Percentiles rank a stretch among this genome's conserved stretches.
Evolutionary conservation across 2,797 vertebrate species (phyloP).

Genomic region (Ambastaia sidthimunki): DNA sequence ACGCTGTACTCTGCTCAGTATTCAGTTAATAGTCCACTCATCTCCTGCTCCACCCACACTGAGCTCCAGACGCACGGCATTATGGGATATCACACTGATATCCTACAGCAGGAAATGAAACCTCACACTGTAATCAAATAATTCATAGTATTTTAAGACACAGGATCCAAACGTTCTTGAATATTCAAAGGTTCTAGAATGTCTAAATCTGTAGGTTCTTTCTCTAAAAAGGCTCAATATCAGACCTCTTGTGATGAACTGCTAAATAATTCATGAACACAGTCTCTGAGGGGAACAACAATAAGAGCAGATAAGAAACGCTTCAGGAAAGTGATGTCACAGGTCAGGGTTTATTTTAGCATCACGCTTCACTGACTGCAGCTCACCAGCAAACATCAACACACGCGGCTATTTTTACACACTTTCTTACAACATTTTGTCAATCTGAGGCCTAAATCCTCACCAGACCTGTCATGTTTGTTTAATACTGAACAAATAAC

Average conservation of each 20-base stretch:
- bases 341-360: slow-evolving; percentile 24
- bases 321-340: slow-evolving; percentile 23
- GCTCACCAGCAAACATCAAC: slow-evolving; percentile 10
- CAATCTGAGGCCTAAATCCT: no score
- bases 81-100: not conserved
- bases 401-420: not conserved
- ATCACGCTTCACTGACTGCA: not conserved
- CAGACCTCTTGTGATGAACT: slow-evolving; percentile 1
- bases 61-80: not conserved
- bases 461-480: no score
- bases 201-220: not conserved
- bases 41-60: not conserved
- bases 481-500: no score
- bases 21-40: not conserved
- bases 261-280: slow-evolving; percentile 30
- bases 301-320: not conserved
- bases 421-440: no score
- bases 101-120: not conserved
- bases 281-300: slow-evolving; percentile 22
- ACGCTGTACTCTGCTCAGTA: not conserved
- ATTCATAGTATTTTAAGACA: not conserved
- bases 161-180: not conserved
- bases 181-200: not conserved
- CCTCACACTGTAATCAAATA: not conserved
- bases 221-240: slow-evolving; percentile 11